A percentile compares a stretch with the other conserved stretches of the same genome.
phyloP scores from a whole-genome alignment of 1,140 invertebrate species.

The Saccostrea cuccullata region DNA sequence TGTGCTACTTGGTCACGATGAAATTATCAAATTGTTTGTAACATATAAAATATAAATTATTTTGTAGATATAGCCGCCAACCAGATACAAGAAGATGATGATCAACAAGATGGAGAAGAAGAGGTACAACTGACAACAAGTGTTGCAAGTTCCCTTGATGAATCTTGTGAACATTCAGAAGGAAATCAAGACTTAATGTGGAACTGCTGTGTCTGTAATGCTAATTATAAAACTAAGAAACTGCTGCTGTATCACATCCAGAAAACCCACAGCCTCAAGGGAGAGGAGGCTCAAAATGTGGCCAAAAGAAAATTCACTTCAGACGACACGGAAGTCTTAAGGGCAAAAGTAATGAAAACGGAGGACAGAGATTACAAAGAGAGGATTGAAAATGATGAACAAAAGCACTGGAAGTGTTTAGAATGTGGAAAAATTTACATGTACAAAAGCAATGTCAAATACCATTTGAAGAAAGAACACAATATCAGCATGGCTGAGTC shows the following conservation, averaged over 20 bases:
- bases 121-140: background rate
- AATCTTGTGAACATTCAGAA: background rate
- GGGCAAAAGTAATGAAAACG: background rate
- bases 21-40: no score
- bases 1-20: no score
- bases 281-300: background rate
- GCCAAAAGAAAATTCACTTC: background rate
- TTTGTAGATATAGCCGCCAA: background rate
- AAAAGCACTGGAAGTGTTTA: constrained; percentile 14
- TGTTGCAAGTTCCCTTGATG: background rate
- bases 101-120: background rate
- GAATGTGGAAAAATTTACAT: constrained; percentile 24
- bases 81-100: background rate
- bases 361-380: background rate
- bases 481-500: background rate
- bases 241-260: background rate
- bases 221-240: background rate
- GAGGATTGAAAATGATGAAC: background rate
- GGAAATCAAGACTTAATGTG: background rate
- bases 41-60: background rate
- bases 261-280: background rate
- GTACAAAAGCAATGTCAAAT: constrained; percentile 18
- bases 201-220: constrained; percentile 23
- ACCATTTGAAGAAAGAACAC: constrained; percentile 20
- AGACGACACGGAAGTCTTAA: background rate